A percentile compares a stretch with the other conserved stretches of the same genome.
Conservation (phyloP, 2,797 vertebrate genomes). For the Acrossocheilus fasciatus region DNA sequence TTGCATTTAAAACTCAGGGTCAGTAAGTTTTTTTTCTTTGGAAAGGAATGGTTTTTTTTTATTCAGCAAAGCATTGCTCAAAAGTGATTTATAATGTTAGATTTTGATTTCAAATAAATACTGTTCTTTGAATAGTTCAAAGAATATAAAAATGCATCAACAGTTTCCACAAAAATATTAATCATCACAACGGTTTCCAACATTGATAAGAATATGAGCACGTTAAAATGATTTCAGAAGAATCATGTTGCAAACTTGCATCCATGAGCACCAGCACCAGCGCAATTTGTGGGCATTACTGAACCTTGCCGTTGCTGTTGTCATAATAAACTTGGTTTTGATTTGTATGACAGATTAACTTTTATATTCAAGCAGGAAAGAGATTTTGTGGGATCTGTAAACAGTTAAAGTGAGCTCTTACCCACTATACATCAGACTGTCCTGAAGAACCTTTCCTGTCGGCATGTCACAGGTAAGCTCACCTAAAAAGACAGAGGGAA, state of each 20-base stretch:
- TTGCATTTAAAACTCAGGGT: not conserved
- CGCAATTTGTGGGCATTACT: not conserved
- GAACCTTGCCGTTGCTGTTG: not conserved
- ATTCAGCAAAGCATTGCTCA: not conserved
- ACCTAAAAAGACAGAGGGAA: conserved; percentile 70
- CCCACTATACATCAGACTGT: conserved; percentile 96
- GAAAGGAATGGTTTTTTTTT: not conserved
- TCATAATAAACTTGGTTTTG: not conserved
- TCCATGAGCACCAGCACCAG: not conserved
- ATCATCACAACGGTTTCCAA: not conserved
- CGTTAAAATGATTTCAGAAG: not conserved
- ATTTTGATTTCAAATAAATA: not conserved
- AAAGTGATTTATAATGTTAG: not conserved
- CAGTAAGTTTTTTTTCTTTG: not conserved
- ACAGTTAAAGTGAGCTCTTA: conserved; percentile 71
- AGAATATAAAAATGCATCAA: not conserved
- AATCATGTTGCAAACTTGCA: not conserved
- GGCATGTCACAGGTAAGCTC: conserved; percentile 87
- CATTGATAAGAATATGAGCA: not conserved
- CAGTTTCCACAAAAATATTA: not conserved
- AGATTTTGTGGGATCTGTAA: not conserved
- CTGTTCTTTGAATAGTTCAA: not conserved
- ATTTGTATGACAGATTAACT: not conserved
- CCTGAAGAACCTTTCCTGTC: conserved; percentile 84
- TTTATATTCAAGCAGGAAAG: not conserved